Conservation (phyloP, 2,113 vertebrate genomes). For the Cercocebus atys region DNA sequence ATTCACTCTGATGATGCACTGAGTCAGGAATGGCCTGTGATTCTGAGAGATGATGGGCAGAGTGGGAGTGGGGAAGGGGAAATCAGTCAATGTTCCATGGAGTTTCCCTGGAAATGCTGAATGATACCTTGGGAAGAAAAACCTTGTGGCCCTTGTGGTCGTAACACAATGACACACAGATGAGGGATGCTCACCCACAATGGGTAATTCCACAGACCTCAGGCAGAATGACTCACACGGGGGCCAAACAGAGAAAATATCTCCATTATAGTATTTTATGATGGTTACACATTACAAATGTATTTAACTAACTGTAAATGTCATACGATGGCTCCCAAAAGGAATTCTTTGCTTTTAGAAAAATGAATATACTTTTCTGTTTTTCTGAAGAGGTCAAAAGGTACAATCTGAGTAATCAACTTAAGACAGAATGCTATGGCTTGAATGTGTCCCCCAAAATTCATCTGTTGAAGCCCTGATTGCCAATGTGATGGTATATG, state of each 20-base stretch:
- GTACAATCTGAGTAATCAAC: background rate
- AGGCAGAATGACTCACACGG: background rate
- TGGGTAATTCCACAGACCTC: background rate
- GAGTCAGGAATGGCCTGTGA: background rate
- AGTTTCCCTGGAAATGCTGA: conserved; percentile 59
- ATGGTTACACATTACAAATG: background rate
- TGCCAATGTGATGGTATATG: background rate
- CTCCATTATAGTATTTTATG: background rate
- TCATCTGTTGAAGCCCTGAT: background rate
- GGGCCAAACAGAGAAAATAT: background rate
- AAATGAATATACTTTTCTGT: background rate
- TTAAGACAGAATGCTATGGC: background rate
- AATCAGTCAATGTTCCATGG: background rate
- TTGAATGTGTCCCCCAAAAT: background rate
- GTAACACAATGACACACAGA: background rate
- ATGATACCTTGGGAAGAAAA: conserved; percentile 48
- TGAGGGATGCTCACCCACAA: background rate
- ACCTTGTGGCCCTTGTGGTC: background rate
- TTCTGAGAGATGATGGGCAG: background rate
- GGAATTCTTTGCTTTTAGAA: background rate
- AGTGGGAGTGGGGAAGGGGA: background rate
- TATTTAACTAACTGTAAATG: background rate
- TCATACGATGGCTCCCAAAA: background rate
- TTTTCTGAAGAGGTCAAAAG: background rate
- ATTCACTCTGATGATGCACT: background rate